Base-by-base conservation (phyloP, 2,888 invertebrate genomes). In the Tinea pellionella region DNA sequence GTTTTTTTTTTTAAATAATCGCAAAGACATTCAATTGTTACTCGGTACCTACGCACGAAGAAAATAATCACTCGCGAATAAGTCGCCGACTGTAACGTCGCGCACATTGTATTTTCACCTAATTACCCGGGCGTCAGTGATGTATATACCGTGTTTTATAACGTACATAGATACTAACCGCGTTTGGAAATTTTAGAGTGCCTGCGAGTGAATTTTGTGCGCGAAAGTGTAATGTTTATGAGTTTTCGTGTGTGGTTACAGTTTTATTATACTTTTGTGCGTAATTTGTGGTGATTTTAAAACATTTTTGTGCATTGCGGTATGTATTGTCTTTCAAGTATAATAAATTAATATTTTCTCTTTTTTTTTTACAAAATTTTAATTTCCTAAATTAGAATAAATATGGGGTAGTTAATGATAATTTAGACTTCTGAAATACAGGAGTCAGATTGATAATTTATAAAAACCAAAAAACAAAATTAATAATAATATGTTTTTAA, bases 121-220 rank as follows among this genome's bases (percentile, higher is more conserved):
- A 82, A 84, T 78, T 78, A 77, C 69, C 47, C 9, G 13, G 41
- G 72, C 68, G 72, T 75, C 78, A 72, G 74, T 77, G 79, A 81
- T 78, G 78, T 76, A 80, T 77, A 69, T 71, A 69, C 70, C 68
- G 73, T 74, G 76, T 77, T 78, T 69, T 74, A 76, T 78, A 24
- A 80, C 73, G 77, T 37, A 2, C 2, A 24, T 9, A 37, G 47
- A 13, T 13, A 47, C 24, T 6, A 15, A 47, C 16, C 15, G 47
- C 15, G 16, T 47, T 24, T 24, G 24, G 24, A 24, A 24, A 24
- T 2, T 47, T 47, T 47, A 2, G n/a, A 15, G 15, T 16, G 47
- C 16, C 16, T 47, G 1, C 15, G 8, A 16, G 47, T 2, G 8
- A 47, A 47, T 47, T 47, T 47, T 47, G 47, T 47, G n/a, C 47